These are phyloP conservation scores for Dryas iulia DNA, from an alignment of 1,140 invertebrate genomes.

Conservation along the genomic window DNA sequence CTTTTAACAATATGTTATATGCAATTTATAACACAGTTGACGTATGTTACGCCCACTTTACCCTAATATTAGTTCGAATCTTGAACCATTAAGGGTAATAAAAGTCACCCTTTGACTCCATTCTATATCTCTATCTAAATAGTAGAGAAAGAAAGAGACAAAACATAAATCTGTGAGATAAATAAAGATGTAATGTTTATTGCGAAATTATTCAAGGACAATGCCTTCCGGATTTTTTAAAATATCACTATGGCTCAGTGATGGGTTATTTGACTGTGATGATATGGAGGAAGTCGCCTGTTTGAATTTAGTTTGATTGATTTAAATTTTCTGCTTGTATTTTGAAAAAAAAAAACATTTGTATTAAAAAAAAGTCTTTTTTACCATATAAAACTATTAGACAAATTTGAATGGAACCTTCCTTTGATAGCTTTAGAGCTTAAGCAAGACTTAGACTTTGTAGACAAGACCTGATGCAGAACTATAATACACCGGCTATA, in stretches of 20 bases:
- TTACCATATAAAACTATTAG: too few species aligned
- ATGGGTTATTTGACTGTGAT: not conserved
- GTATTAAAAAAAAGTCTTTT: too few species aligned
- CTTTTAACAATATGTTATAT: slow-evolving; percentile 31
- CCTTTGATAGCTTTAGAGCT: too few species aligned
- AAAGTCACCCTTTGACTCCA: slow-evolving; percentile 46
- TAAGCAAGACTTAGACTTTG: too few species aligned
- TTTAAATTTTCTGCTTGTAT: not conserved
- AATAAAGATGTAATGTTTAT: slow-evolving; percentile 15
- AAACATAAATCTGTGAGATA: slow-evolving; percentile 14
- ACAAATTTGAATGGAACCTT: too few species aligned
- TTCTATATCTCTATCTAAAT: slow-evolving; percentile 19
- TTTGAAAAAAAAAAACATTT: too few species aligned
- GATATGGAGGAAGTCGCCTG: not conserved
- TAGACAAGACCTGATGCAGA: too few species aligned
- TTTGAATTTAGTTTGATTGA: not conserved
- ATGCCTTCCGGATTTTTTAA: slow-evolving; percentile 1
- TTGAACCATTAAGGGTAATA: slow-evolving; percentile 43
- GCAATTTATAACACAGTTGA: slow-evolving; percentile 71
- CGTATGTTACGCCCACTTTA: slow-evolving; percentile 62
- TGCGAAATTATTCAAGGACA: slow-evolving; percentile 16
- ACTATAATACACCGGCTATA: too few species aligned
- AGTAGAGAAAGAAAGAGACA: slow-evolving; percentile 11
- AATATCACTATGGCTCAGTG: not conserved
- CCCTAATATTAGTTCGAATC: slow-evolving; percentile 53